These are phyloP conservation scores for Paraplagusia blochii DNA, from an alignment of 2,113 vertebrate genomes.

Conservation along the genomic window DNA sequence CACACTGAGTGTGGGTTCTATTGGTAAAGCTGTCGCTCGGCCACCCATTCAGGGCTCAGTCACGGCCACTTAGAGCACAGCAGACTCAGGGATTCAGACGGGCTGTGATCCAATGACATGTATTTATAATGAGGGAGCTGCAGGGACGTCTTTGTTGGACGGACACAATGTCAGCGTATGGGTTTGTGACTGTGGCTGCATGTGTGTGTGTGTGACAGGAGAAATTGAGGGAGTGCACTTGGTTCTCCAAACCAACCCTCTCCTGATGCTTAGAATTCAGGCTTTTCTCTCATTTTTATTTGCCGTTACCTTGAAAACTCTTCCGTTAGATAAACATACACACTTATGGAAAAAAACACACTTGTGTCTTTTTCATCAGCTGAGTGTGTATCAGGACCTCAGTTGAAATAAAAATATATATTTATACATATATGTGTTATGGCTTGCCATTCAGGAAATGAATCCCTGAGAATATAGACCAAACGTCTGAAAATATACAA, in stretches of 20 bases:
- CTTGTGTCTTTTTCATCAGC: too few relatives aligned
- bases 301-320: constrained; percentile 16
- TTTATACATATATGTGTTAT: too few relatives aligned
- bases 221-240: constrained; percentile 1
- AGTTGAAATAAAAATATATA: too few relatives aligned
- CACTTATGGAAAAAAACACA: too few relatives aligned
- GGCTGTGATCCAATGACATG: constrained; percentile 79
- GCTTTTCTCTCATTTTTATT: constrained; percentile 24
- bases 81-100: constrained; percentile 73
- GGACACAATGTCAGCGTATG: constrained; percentile 63
- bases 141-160: constrained; percentile 73
- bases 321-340: neutral
- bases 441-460: too few relatives aligned
- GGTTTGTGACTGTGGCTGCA: constrained; percentile 23
- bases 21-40: constrained; percentile 68
- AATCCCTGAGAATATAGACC: too few relatives aligned
- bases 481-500: too few relatives aligned
- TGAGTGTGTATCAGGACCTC: too few relatives aligned
- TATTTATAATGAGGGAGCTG: constrained; percentile 76
- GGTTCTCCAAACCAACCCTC: constrained; percentile 7
- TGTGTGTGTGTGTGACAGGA: constrained; percentile 7
- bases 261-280: constrained; percentile 24
- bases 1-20: constrained; percentile 49
- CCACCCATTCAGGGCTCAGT: constrained; percentile 78
- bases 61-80: constrained; percentile 77